Base-by-base conservation (phyloP, 2,888 invertebrate genomes). In the Oscheius myriophilus region DNA sequence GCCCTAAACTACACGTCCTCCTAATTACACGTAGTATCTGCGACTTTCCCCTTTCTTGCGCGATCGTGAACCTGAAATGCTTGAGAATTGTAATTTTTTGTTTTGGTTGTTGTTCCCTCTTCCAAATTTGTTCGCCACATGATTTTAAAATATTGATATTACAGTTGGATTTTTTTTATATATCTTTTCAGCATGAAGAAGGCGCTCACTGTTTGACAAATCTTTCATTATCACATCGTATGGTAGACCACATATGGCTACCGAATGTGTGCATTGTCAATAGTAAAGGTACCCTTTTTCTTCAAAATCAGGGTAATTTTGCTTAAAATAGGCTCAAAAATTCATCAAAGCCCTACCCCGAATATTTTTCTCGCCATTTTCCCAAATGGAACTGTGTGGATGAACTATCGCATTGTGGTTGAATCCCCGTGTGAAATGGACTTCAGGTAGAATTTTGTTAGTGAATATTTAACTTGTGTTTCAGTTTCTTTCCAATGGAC, bases 361-460 rank as follows among this genome's bases (percentile, higher is more conserved):
- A 86, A 86, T 67, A 85, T 86, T 41, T 86, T 87, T 63, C 71
- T 84, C 46, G 82, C 84, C 53, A 85, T 86, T 39, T 83, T 85
- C 26, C 85, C 86, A 3, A 86, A 86, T 62, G 86, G 86, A n/a
- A 83, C 82, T 4, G 83, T 82, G 18, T 80, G 80, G 79, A 79
- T 81, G 80, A 83, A 83, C 67, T 83, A 82, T 69, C 75, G 84
- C 43, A 79, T 84, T 0, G 80, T 80, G 0, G 82, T 86, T 16
- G 85, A 86, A 66, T 81, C 84, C 1, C 86, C 86, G 1, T 86
- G 86, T 70, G 80, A 82, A 49, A 84, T 86, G 82, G 84, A 86
- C 58, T 85, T 86, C 66, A 78, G 80, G 33, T 78, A 39, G 33
- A 16, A 46, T 46, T 46, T 11, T 46, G 12, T 7, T 16, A 46